Percentiles rank a stretch among this genome's conserved stretches.
Evolutionary conservation across 2,888 invertebrate species (phyloP).

Genomic region (Megalurothrips usitatus): DNA sequence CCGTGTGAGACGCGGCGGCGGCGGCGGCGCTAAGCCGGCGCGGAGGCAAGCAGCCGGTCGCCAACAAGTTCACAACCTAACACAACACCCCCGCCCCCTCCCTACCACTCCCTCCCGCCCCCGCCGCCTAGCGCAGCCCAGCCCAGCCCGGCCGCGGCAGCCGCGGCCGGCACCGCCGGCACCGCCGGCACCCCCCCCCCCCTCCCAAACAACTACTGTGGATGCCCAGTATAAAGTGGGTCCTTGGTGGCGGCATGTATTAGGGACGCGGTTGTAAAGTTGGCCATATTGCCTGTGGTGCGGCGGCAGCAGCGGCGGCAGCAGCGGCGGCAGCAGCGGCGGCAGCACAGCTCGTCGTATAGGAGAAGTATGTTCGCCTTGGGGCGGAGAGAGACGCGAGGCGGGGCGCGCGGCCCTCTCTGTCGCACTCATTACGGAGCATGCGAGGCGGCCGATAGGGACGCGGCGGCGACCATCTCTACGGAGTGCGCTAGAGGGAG

Average conservation of each 20-base stretch:
- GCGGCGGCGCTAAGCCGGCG: too few relatives aligned
- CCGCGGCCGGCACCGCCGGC: not conserved
- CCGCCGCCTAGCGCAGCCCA: not conserved
- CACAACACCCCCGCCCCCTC: not conserved
- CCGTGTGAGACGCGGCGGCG: too few relatives aligned
- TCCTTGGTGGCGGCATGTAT: slow-evolving; percentile 11
- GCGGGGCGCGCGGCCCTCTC: not conserved
- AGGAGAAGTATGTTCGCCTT: too few relatives aligned
- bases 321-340: too few relatives aligned
- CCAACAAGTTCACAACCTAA: not conserved
- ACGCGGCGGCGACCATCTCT: too few relatives aligned
- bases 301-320: too few relatives aligned
- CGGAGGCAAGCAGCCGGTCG: not conserved
- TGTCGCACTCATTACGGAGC: not conserved
- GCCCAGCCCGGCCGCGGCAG: too few relatives aligned
- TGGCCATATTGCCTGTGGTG: not conserved
- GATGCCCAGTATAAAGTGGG: not conserved
- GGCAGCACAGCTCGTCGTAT: too few relatives aligned
- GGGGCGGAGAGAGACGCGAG: too few relatives aligned
- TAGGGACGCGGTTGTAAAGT: slow-evolving; percentile 1
- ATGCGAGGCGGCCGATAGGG: not conserved
- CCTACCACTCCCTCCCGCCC: not conserved
- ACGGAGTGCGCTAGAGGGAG: too few relatives aligned
- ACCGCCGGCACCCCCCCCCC: not conserved
- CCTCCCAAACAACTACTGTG: not conserved